These are phyloP conservation scores for Hyperoplus immaculatus DNA, from an alignment of 2,797 vertebrate species.

Conservation along the genomic window DNA sequence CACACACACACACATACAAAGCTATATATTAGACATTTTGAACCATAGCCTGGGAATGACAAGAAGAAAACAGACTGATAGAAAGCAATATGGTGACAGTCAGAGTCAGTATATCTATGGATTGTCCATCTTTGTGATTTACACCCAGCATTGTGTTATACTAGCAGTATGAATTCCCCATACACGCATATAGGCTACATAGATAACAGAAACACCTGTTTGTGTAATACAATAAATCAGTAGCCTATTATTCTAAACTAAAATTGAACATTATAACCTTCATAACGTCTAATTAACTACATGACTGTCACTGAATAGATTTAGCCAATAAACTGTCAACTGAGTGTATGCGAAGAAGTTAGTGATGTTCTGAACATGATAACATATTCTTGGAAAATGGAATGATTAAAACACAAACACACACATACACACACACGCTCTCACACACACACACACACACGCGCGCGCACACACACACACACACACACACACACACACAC, in stretches of 20 bases:
- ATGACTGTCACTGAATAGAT: background rate
- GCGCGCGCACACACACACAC: no score
- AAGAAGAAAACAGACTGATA: background rate
- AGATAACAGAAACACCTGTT: background rate
- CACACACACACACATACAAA: background rate
- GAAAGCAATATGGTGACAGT: background rate
- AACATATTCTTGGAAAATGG: no score
- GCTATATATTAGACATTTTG: background rate
- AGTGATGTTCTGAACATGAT: no score
- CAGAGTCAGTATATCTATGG: background rate
- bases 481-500: no score
- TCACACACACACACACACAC: no score
- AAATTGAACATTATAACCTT: background rate
- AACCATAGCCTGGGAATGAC: background rate
- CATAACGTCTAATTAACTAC: background rate
- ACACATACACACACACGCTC: no score
- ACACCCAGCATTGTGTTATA: background rate
- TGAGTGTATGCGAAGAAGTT: background rate
- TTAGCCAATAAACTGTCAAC: background rate
- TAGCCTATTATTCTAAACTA: background rate
- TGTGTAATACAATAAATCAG: background rate
- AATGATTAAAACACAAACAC: no score
- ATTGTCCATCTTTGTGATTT: background rate
- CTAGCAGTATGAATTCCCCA: background rate
- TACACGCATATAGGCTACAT: no score